Base-by-base conservation (phyloP, 2,888 invertebrate genomes). In the Toxonevra muliebris region DNA sequence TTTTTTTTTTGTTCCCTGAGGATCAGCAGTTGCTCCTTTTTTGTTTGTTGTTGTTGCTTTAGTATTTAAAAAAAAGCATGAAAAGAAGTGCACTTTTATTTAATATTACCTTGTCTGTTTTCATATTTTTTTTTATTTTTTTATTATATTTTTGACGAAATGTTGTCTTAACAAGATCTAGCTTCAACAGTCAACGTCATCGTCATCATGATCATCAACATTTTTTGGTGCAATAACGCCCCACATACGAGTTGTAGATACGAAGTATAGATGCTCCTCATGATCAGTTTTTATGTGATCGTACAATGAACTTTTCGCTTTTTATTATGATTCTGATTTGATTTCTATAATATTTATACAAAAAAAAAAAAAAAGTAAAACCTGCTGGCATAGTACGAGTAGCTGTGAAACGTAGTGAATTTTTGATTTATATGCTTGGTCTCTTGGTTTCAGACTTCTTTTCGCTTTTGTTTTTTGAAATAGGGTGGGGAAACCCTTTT, bases 111-210 rank as follows among this genome's bases (percentile, higher is more conserved):
- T 30, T 30, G 30, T 30, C 30, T 30, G 30, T 30, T 30, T 7
- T 30, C 13, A 19, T 3, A 19, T 48, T 66, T 50, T 42, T 10
- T 42, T 1, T 61, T 68, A 5, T 48, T 43, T 5, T 54, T 50
- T 55, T 62, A 15, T 45, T 40, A 30, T 30, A 43, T 69, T 73
- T 64, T 78, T 79, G 77, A 77, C 75, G 77, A 79, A 78, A 77
- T 79, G 76, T 76, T 73, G 73, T 77, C 79, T 80, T 81, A 81
- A 81, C 80, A 76, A 81, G 82, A 78, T 81, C 80, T 81, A 81
- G 77, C 79, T 60, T 65, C 67, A 68, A 48, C 60, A 12, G 54
- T 53, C 55, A 40, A 43, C 52, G 20, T 57, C 17, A 15, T 77
- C 30, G 30, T 30, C 30, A 30, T 30, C 30, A 30, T 30, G 30